Evolutionary conservation across 2,797 vertebrate species (phyloP).

Genomic region (Oreochromis grahami): DNA sequence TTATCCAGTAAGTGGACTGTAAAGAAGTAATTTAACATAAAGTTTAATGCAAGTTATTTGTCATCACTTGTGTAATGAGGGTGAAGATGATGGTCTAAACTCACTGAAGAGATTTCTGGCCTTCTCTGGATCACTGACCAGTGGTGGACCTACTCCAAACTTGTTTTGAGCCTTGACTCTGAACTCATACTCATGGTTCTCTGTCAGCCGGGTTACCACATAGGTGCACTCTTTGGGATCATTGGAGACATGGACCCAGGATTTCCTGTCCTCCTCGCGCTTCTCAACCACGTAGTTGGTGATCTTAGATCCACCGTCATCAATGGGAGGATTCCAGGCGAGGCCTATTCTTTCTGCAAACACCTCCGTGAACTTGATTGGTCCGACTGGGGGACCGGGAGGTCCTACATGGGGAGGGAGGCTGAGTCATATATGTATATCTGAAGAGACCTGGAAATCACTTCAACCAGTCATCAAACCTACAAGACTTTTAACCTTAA

Average conservation of each 20-base stretch:
- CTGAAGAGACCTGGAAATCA: background rate
- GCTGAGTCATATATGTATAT: background rate
- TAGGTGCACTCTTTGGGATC: slow-evolving; percentile 92
- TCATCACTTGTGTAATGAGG: background rate
- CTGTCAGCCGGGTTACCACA: slow-evolving; percentile 89
- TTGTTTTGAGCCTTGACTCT: slow-evolving; percentile 98
- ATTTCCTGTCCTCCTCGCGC: slow-evolving; percentile 92
- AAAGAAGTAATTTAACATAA: background rate
- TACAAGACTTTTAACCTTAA: background rate
- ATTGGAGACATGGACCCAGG: slow-evolving; percentile 91
- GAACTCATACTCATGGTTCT: slow-evolving; percentile 96
- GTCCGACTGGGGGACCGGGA: slow-evolving; percentile 88
- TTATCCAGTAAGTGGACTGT: background rate
- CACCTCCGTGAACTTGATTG: slow-evolving; percentile 91
- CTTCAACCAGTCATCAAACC: background rate
- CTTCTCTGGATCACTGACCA: slow-evolving; percentile 92
- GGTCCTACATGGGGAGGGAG: slow-evolving; percentile 75
- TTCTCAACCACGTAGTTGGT: slow-evolving; percentile 98
- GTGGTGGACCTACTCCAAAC: slow-evolving; percentile 89
- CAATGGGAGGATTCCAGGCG: slow-evolving; percentile 89
- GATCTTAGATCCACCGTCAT: slow-evolving; percentile 94
- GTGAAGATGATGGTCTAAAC: slow-evolving; percentile 51
- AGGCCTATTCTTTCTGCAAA: slow-evolving; percentile 93
- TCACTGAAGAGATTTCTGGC: slow-evolving; percentile 97
- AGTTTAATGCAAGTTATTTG: background rate